These are phyloP conservation scores for Carabus problematicus DNA, from an alignment of 2,888 invertebrate species.

Conservation along the genomic window DNA sequence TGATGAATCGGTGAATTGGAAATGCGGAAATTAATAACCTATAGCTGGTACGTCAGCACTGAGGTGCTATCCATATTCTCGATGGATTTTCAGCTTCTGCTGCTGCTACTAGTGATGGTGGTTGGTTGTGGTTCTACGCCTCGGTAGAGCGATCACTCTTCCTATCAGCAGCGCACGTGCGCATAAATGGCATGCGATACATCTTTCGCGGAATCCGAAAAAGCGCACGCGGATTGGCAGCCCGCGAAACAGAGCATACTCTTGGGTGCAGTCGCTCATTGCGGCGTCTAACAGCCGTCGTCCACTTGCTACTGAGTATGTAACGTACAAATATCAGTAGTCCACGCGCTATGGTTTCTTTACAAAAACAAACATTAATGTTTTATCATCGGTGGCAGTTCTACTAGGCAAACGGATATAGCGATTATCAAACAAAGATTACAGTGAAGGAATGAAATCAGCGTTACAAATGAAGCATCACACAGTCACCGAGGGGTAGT, in stretches of 20 bases:
- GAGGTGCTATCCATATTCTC: too few relatives aligned
- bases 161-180: slow-evolving; percentile 10
- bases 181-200: slow-evolving; percentile 8
- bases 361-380: too few relatives aligned
- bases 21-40: slow-evolving; percentile 32
- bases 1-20: slow-evolving; percentile 1
- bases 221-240: slow-evolving; percentile 28
- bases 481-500: background rate
- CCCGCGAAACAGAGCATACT: slow-evolving; percentile 35
- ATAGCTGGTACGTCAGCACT: slow-evolving; percentile 7
- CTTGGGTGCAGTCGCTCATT: slow-evolving; percentile 38
- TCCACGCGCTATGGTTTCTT: too few relatives aligned
- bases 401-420: background rate
- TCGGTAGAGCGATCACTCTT: slow-evolving; percentile 8
- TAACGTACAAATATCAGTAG: too few relatives aligned
- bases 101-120: too few relatives aligned
- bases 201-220: slow-evolving; percentile 8
- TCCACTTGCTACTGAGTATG: too few relatives aligned
- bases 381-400: too few relatives aligned
- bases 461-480: slow-evolving; percentile 7
- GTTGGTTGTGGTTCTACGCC: too few relatives aligned
- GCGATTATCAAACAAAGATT: background rate
- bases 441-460: background rate
- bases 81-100: too few relatives aligned
- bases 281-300: background rate